Evolutionary conservation across 2,888 invertebrate genomes (phyloP).

Genomic region (Cephonodes hylas): DNA sequence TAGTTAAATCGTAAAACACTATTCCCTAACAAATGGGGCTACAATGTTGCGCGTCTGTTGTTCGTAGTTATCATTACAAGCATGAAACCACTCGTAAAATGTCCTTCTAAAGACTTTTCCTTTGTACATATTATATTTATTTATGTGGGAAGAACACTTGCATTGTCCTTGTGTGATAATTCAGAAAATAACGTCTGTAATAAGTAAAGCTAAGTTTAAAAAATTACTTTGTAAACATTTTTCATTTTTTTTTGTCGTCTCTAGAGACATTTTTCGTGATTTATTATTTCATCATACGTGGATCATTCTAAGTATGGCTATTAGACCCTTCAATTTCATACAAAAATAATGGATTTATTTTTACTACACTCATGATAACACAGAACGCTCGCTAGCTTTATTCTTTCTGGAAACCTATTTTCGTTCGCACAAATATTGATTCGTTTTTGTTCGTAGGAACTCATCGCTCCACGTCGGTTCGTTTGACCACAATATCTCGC

Average conservation of each 20-base stretch:
- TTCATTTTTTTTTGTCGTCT: too few relatives aligned
- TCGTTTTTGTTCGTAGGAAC: background rate
- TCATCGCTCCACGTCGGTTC: background rate
- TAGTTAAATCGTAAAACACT: constrained; percentile 13
- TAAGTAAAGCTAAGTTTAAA: too few relatives aligned
- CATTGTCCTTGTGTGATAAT: too few relatives aligned
- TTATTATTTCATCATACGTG: too few relatives aligned
- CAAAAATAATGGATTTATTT: too few relatives aligned
- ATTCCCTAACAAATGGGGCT: constrained; percentile 16
- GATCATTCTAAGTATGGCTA: too few relatives aligned
- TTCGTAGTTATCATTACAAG: constrained; percentile 24
- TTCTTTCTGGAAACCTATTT: background rate
- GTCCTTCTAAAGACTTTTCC: constrained; percentile 20
- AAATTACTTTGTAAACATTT: too few relatives aligned
- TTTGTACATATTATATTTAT: background rate
- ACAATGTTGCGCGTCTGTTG: constrained; percentile 26
- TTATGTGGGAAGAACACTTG: background rate
- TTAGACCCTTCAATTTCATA: too few relatives aligned
- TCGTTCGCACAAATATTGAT: background rate
- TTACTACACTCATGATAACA: too few relatives aligned
- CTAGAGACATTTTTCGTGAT: too few relatives aligned
- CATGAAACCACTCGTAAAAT: constrained; percentile 36
- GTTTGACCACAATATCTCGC: constrained; percentile 5
- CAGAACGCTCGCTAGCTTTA: background rate
- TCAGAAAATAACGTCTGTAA: too few relatives aligned